Evolutionary conservation across 2,888 invertebrate genomes (phyloP).

Genomic region (Pyralis farinalis): DNA sequence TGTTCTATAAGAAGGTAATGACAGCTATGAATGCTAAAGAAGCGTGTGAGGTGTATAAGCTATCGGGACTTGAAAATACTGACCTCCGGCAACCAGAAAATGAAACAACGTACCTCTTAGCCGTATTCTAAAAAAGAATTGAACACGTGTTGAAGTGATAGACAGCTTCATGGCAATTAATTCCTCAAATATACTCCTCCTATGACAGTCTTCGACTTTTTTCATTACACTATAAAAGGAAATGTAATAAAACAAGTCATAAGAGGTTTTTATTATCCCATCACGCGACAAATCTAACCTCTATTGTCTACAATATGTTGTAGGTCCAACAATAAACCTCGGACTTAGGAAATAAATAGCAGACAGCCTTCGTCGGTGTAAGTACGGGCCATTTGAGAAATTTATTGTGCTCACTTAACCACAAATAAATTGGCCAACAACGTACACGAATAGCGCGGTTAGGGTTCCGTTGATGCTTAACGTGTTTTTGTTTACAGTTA

Average conservation of each 20-base stretch:
- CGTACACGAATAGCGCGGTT: constrained; percentile 57
- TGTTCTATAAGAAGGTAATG: too few species aligned
- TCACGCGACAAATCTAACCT: constrained; percentile 58
- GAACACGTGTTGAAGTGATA: too few species aligned
- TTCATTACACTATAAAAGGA: constrained; percentile 10
- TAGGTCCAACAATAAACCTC: constrained; percentile 58
- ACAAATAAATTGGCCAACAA: constrained; percentile 74
- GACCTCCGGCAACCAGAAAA: too few species aligned
- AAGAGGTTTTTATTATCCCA: constrained; percentile 52
- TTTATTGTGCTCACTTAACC: constrained; percentile 79
- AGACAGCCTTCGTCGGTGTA: constrained; percentile 65
- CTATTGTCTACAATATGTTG: constrained; percentile 55
- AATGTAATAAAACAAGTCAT: constrained; percentile 22
- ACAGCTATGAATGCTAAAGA: too few species aligned
- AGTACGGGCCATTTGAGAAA: constrained; percentile 77
- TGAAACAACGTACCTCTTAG: too few species aligned
- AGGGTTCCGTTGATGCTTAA: constrained; percentile 36
- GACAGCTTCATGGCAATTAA: too few species aligned
- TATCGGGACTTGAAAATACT: too few species aligned
- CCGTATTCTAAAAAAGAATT: too few species aligned
- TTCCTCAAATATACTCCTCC: too few species aligned
- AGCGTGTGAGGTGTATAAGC: too few species aligned
- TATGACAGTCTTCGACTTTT: constrained; percentile 8
- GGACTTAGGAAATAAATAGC: constrained; percentile 72
- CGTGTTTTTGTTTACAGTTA: constrained; percentile 34